Base-by-base conservation (phyloP, 2,888 invertebrate genomes). In the Pocota personata region DNA sequence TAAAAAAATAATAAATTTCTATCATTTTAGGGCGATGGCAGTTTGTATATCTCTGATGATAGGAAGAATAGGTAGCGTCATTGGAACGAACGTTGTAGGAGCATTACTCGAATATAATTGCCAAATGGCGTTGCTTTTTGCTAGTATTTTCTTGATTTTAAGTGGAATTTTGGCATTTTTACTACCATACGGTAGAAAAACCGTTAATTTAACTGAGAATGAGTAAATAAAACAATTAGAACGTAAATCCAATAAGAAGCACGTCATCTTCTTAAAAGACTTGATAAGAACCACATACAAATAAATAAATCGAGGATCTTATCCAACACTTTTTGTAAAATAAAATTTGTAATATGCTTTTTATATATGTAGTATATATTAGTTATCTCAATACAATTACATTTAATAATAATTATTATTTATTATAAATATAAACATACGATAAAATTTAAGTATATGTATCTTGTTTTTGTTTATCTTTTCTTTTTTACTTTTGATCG, bases 31-130 rank as follows among this genome's bases (percentile, higher is more conserved):
- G 80, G 89, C 88, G 2, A 89, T 89, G 89, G 89, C 89, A 8
- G 88, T 89, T 60, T 89, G 89, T 27, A 89, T 89, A 58, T 89
- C 88, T 6, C 76, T 89, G 21, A 89, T 89, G 89, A 37, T 88
- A 40, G 89, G 89, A 32, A 88, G 89, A 10, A 87, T 89, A 27
- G 89, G 89, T 8, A 88, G 89, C 50, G 88, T 89, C 7, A 32
- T 73, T 1, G 89, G 89, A 1, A 88, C 88, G 8, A 88, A 88
- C 80, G 72, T 88, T 5, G 48, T 89, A 52, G 89, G 89, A 5
- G 75, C 83, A 7, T 73, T 89, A 27, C 88, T 89, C 35, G 88
- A 88, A 52, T 86, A 87, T 14, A 78, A 89, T 50, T 89, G 89
- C 58, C 83, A 88, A 19, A 43, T 60, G 16, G 88, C 88, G 1